Conservation (phyloP, 2,113 vertebrate genomes). For the Mobula birostris region DNA sequence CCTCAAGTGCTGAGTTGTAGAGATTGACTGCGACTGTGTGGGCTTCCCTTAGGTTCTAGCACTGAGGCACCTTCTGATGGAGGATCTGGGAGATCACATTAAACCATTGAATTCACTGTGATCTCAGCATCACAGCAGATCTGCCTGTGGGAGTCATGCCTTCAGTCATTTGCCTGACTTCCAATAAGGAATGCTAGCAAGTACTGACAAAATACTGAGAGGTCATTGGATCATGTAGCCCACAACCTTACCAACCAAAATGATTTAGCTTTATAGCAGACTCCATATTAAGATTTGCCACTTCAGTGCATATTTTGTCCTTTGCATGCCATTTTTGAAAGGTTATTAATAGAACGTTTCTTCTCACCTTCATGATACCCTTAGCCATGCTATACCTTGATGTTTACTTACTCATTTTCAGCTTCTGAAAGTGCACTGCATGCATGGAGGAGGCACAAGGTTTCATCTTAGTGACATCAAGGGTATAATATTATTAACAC, state of each 20-base stretch:
- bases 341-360: not conserved
- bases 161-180: too few species aligned
- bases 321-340: not conserved
- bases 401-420: not conserved
- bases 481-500: not conserved
- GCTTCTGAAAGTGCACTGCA: not conserved
- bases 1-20: too few species aligned
- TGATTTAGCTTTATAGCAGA: not conserved
- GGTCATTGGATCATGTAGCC: too few species aligned
- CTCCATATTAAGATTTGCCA: not conserved
- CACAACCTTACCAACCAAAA: not conserved
- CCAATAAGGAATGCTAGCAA: too few species aligned
- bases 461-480: not conserved
- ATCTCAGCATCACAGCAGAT: too few species aligned
- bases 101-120: too few species aligned
- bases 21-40: too few species aligned
- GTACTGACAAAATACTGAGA: too few species aligned
- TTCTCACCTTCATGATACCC: not conserved
- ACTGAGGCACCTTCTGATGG: too few species aligned
- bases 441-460: not conserved
- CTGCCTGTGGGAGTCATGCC: too few species aligned
- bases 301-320: not conserved
- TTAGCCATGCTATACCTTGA: not conserved
- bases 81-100: too few species aligned
- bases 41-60: too few species aligned